Percentiles rank a stretch among this genome's conserved stretches.
These are phyloP conservation scores for Ifrita kowaldi DNA, from an alignment of 2,113 vertebrate species.

Conservation along the genomic window DNA sequence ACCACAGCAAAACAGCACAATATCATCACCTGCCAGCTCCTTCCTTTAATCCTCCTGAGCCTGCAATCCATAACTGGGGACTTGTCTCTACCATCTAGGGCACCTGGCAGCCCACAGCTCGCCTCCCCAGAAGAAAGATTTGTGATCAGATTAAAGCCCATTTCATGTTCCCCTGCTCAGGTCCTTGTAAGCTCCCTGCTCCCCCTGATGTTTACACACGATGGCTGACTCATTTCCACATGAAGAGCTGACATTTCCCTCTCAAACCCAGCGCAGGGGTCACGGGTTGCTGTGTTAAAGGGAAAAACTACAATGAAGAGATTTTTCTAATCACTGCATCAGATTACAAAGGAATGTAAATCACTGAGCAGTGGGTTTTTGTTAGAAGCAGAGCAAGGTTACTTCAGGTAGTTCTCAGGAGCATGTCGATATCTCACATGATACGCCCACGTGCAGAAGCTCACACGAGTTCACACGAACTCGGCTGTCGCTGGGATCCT, in stretches of 20 bases:
- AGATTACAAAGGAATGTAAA: constrained; percentile 55
- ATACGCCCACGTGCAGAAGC: not conserved
- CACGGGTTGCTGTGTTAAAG: not conserved
- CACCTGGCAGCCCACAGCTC: not conserved
- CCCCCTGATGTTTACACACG: constrained; percentile 1
- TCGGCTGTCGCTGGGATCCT: fast-evolving
- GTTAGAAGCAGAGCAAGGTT: constrained; percentile 8
- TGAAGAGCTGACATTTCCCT: constrained; percentile 27
- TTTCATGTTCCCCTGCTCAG: constrained; percentile 9
- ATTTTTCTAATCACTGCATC: constrained; percentile 50
- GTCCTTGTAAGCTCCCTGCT: not conserved
- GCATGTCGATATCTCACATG: not conserved
- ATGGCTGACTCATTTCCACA: constrained; percentile 49
- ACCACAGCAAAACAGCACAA: not conserved
- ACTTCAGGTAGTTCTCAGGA: not conserved
- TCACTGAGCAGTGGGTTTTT: not conserved
- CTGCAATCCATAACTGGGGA: not conserved
- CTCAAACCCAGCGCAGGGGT: not conserved
- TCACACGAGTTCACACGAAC: not conserved
- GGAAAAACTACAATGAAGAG: constrained; percentile 9
- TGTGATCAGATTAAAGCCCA: constrained; percentile 46
- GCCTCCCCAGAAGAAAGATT: not conserved
- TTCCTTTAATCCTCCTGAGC: not conserved
- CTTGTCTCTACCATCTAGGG: not conserved
- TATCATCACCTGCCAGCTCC: not conserved